phyloP scores from a whole-genome alignment of 2,113 vertebrate genomes.

The Megaleporinus macrocephalus region DNA sequence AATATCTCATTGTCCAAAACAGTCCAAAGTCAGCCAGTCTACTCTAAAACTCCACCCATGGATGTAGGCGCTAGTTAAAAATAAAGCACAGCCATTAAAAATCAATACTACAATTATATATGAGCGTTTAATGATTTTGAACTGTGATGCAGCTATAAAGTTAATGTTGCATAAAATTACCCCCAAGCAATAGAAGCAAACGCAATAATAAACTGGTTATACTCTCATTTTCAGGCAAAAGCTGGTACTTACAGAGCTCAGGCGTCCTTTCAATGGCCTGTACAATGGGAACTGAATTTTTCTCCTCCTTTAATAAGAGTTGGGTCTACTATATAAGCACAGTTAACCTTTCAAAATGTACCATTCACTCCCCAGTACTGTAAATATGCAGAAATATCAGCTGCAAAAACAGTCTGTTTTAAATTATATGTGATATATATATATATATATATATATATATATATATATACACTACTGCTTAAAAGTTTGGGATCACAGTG shows the following conservation, averaged over 20 bases:
- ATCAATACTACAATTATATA: constrained; percentile 61
- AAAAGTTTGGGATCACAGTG: too few species aligned
- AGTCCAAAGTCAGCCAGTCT: constrained; percentile 46
- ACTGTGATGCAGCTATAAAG: constrained; percentile 53
- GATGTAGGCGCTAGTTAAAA: constrained; percentile 56
- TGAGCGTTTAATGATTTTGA: constrained; percentile 56
- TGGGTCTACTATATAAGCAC: too few species aligned
- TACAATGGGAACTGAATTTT: too few species aligned
- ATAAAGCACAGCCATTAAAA: constrained; percentile 62
- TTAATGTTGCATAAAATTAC: constrained; percentile 46
- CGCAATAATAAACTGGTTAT: constrained; percentile 31
- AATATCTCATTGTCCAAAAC: background rate
- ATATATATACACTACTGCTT: too few species aligned
- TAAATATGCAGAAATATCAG: too few species aligned
- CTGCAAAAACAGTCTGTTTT: too few species aligned
- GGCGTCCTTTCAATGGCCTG: background rate
- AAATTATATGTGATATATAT: too few species aligned
- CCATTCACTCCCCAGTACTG: too few species aligned
- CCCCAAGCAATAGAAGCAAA: constrained; percentile 38
- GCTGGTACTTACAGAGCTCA: constrained; percentile 3
- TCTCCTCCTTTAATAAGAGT: too few species aligned
- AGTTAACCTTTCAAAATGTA: too few species aligned
- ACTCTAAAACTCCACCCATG: constrained; percentile 41
- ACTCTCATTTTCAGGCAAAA: constrained; percentile 10
- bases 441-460: too few species aligned